phyloP scores from a whole-genome alignment of 2,113 vertebrate genomes.

The Calypte anna region DNA sequence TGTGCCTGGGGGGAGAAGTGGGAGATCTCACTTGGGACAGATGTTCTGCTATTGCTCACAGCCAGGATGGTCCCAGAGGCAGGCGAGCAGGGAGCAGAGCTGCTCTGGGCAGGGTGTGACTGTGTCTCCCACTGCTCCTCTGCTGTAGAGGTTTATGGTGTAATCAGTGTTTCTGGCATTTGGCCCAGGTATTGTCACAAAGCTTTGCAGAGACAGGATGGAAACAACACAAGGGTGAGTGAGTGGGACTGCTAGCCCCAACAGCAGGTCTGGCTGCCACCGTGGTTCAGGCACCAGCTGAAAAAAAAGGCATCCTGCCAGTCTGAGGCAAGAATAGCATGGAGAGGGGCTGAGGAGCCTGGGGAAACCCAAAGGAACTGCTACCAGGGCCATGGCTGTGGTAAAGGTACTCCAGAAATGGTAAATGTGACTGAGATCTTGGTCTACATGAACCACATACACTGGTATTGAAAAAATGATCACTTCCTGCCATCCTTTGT shows the following conservation, averaged over 20 bases:
- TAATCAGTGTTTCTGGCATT: not conserved
- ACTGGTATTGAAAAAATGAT: not conserved
- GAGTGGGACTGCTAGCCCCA: not conserved
- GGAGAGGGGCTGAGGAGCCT: not conserved
- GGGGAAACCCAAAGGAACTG: not conserved
- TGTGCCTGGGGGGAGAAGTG: not conserved
- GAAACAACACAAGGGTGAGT: not conserved
- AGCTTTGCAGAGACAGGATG: not conserved
- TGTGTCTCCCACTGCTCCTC: not conserved
- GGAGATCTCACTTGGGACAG: not conserved
- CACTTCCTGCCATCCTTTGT: not conserved
- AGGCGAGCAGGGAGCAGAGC: not conserved
- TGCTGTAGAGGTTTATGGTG: not conserved
- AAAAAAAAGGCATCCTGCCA: not conserved
- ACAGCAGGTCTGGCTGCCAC: not conserved
- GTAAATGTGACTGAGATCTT: not conserved
- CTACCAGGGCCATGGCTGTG: not conserved
- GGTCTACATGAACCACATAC: not conserved
- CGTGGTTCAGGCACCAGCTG: not conserved
- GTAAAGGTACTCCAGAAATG: not conserved
- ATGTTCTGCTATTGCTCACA: not conserved
- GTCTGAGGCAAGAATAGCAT: not conserved
- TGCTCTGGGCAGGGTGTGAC: not conserved
- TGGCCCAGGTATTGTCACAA: not conserved
- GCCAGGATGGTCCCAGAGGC: accelerated